Conservation (phyloP, 1,140 invertebrate species). For the Stenopsyche tienmushanensis region DNA sequence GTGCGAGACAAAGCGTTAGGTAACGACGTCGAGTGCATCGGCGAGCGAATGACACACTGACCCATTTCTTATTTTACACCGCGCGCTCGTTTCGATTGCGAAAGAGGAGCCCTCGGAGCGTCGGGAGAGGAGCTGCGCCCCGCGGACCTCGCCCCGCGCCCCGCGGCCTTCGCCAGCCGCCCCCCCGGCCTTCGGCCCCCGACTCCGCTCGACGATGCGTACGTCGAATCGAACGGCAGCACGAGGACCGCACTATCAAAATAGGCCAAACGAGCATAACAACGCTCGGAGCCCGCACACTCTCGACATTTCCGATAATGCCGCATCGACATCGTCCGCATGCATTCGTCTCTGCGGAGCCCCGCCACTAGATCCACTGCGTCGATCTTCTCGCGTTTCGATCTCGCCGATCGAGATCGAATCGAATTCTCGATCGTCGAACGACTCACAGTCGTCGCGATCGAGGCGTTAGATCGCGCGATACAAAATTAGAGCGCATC, state of each 20-base stretch:
- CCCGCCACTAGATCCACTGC: no score
- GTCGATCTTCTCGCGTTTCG: no score
- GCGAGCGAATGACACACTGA: constrained; percentile 34
- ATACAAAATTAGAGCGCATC: no score
- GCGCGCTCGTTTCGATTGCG: constrained; percentile 14
- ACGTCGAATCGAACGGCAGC: background rate
- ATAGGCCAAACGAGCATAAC: constrained; percentile 13
- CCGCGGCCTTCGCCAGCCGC: background rate
- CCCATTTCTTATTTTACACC: constrained; percentile 29
- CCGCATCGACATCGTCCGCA: no score
- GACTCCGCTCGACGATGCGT: background rate
- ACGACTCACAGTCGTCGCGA: no score
- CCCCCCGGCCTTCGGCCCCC: background rate
- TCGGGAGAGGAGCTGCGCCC: background rate
- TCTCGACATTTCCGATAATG: constrained; percentile 2
- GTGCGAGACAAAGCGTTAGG: background rate
- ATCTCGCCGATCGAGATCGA: no score
- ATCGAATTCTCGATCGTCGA: no score
- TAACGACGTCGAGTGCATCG: constrained; percentile 9
- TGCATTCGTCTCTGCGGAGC: no score
- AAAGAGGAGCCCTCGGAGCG: background rate
- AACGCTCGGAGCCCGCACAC: constrained; percentile 4
- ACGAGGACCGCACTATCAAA: constrained; percentile 7
- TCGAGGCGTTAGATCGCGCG: no score
- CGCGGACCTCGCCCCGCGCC: background rate